Conservation (phyloP, 2,888 invertebrate species). For the Sarcophaga variegata region DNA sequence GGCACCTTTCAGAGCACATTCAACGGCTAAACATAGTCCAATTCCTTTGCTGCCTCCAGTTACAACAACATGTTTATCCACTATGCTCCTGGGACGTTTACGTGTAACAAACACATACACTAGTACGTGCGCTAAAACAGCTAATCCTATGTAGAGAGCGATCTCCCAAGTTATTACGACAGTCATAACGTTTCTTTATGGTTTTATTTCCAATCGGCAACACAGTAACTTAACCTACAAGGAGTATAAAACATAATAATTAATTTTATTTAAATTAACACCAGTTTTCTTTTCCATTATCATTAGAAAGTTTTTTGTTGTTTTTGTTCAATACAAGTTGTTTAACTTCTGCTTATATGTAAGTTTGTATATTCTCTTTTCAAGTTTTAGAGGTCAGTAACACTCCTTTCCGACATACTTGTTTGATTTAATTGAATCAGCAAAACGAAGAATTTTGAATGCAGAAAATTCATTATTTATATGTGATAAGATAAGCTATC, state of each 20-base stretch:
- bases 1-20: conserved; percentile 91
- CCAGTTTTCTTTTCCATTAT: conserved; percentile 1
- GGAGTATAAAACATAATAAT: background rate
- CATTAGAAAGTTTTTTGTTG: conserved; percentile 51
- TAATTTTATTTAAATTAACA: conserved; percentile 22
- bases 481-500: conserved; percentile 16
- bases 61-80: conserved; percentile 86
- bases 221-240: conserved; percentile 23
- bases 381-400: conserved; percentile 13
- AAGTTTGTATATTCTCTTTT: conserved; percentile 14
- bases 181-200: conserved; percentile 21
- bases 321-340: conserved; percentile 15
- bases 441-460: background rate
- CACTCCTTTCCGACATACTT: conserved; percentile 30
- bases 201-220: background rate
- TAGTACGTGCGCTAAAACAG: conserved; percentile 75
- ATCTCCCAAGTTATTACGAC: conserved; percentile 74
- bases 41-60: conserved; percentile 99
- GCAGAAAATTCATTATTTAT: background rate
- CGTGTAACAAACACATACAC: conserved; percentile 77
- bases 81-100: conserved; percentile 75
- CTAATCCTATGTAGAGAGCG: conserved; percentile 73
- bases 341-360: background rate
- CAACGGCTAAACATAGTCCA: conserved; percentile 91
- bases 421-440: conserved; percentile 5